Percentiles rank a stretch among this genome's conserved stretches.
Conservation (phyloP, 1,140 invertebrate species). For the Centruroides vittatus region DNA sequence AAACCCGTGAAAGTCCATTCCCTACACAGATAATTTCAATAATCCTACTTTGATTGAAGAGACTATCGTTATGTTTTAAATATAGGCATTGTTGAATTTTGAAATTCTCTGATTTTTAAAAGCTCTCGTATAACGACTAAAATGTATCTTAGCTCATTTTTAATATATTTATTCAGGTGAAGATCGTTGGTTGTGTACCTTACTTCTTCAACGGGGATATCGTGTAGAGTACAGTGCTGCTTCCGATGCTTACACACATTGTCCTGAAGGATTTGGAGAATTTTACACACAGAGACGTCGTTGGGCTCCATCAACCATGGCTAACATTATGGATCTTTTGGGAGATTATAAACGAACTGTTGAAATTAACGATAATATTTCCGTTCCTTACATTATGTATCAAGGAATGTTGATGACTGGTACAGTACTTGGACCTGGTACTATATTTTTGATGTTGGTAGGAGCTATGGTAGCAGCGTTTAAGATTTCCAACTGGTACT, state of each 20-base stretch:
- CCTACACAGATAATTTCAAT: no score
- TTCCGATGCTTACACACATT: conserved; percentile 47
- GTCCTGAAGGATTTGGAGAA: conserved; percentile 42
- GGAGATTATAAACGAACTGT: conserved; percentile 36
- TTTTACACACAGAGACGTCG: conserved; percentile 47
- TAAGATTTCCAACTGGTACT: conserved; percentile 33
- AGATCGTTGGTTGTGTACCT: conserved; percentile 48
- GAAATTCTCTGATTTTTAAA: no score
- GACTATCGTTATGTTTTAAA: no score
- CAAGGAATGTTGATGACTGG: conserved; percentile 38
- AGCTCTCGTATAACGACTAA: no score
- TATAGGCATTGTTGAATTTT: no score
- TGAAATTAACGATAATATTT: conserved; percentile 41
- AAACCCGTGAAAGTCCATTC: no score
- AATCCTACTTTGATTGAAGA: no score
- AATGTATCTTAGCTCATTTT: no score
- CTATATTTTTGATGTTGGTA: conserved; percentile 46
- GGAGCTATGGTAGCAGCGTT: conserved; percentile 43
- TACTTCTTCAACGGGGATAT: conserved; percentile 46
- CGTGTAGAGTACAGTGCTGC: conserved; percentile 50
- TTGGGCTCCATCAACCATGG: conserved; percentile 50
- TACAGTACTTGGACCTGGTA: conserved; percentile 45
- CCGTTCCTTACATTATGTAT: conserved; percentile 39
- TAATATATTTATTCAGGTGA: conserved; percentile 32
- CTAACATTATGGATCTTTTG: conserved; percentile 48